Conservation (phyloP, 2,888 invertebrate species). For the Drosophila phalerata region DNA sequence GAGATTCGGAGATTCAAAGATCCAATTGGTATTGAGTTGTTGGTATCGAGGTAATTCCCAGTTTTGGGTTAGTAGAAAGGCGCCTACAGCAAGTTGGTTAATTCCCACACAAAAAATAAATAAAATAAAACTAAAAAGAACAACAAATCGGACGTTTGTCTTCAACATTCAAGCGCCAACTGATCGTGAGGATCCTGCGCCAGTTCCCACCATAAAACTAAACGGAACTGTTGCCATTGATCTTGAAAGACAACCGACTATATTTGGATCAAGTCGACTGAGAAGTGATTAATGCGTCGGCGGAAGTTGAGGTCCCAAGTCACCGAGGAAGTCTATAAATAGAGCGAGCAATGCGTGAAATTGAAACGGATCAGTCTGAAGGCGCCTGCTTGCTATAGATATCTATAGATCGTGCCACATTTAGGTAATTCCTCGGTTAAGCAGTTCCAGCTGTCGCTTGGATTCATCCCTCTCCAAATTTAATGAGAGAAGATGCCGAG, state of each 20-base stretch:
- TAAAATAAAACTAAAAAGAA: background rate
- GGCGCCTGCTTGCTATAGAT: conserved; percentile 11
- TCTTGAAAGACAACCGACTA: conserved; percentile 45
- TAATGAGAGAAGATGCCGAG: background rate
- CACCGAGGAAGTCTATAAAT: conserved; percentile 37
- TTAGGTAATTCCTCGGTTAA: conserved; percentile 16
- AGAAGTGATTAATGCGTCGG: conserved; percentile 47
- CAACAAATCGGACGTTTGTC: conserved; percentile 11
- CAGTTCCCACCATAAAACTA: background rate
- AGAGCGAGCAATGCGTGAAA: conserved; percentile 3
- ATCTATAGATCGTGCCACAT: conserved; percentile 1
- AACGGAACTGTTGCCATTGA: conserved; percentile 48
- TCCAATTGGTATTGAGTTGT: background rate
- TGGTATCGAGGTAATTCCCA: background rate
- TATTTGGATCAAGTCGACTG: conserved; percentile 29
- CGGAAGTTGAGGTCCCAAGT: conserved; percentile 42
- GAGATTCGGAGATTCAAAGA: conserved; percentile 17
- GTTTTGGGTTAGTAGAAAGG: conserved; percentile 31
- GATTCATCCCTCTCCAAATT: background rate
- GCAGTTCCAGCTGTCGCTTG: conserved; percentile 29
- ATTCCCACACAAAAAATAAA: background rate
- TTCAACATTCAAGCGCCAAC: conserved; percentile 25
- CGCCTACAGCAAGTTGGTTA: conserved; percentile 22
- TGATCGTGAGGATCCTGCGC: conserved; percentile 19
- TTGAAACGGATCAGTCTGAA: background rate